phyloP scores from a whole-genome alignment of 2,888 invertebrate species.

The Holacanthella duospinosa region DNA sequence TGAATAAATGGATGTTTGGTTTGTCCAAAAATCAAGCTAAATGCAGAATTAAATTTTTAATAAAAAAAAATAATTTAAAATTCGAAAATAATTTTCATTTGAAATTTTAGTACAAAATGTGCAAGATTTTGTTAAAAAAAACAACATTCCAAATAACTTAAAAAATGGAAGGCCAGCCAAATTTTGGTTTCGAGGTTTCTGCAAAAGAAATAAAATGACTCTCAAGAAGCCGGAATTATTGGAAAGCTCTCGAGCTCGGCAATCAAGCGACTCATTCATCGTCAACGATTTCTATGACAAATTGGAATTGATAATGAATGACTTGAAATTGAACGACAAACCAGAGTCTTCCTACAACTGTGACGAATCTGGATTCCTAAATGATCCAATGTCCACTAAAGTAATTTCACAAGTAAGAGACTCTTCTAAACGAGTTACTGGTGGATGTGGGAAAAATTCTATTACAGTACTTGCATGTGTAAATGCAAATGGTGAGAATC shows the following conservation, averaged over 20 bases:
- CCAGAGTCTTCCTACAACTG: constrained; percentile 20
- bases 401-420: constrained; percentile 23
- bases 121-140: too few relatives aligned
- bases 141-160: too few relatives aligned
- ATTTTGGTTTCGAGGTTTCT: constrained; percentile 18
- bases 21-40: too few relatives aligned
- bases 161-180: constrained; percentile 11
- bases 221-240: constrained; percentile 25
- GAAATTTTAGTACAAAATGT: too few relatives aligned
- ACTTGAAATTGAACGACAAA: constrained; percentile 10
- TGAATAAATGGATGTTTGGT: too few relatives aligned
- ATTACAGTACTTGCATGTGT: constrained; percentile 30
- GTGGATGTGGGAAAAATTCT: constrained; percentile 28
- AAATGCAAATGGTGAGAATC: not conserved
- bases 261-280: constrained; percentile 22
- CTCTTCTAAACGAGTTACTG: constrained; percentile 26
- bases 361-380: constrained; percentile 29
- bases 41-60: too few relatives aligned
- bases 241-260: constrained; percentile 16
- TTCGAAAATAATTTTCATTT: too few relatives aligned
- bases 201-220: constrained; percentile 11
- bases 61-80: too few relatives aligned
- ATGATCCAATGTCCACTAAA: constrained; percentile 26
- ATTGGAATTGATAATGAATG: constrained; percentile 16
- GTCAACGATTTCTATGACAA: constrained; percentile 25